Evolutionary conservation across 2,888 invertebrate species (phyloP).

Genomic region (Alsophila aescularia): DNA sequence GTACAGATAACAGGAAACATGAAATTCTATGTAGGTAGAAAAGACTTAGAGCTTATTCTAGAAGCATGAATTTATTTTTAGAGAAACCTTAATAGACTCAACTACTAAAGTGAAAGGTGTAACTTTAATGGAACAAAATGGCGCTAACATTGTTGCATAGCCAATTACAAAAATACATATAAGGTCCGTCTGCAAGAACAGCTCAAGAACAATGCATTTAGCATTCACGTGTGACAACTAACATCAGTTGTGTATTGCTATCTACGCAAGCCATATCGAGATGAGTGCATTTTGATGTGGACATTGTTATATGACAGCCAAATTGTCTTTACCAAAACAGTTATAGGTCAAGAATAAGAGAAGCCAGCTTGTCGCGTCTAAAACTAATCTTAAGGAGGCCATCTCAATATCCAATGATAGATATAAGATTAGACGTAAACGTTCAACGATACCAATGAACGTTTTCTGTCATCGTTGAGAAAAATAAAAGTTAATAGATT

Average conservation of each 20-base stretch:
- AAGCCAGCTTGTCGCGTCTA: neutral
- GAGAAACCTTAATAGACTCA: neutral
- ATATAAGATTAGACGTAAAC: too few species aligned
- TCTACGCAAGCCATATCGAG: constrained; percentile 41
- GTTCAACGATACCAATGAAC: neutral
- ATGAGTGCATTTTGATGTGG: constrained; percentile 40
- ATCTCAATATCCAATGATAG: neutral
- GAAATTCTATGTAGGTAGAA: neutral
- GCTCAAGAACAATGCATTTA: constrained; percentile 70
- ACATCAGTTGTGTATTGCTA: constrained; percentile 47
- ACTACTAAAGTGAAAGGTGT: constrained; percentile 7
- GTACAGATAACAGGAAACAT: neutral
- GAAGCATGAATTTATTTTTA: neutral
- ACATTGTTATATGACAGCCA: constrained; percentile 38
- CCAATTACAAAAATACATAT: constrained; percentile 29
- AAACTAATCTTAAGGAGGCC: constrained; percentile 11
- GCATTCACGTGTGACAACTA: constrained; percentile 37
- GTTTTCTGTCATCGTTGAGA: neutral
- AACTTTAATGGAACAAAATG: constrained; percentile 1
- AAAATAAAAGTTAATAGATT: neutral
- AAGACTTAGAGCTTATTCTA: neutral
- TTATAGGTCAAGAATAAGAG: constrained; percentile 35
- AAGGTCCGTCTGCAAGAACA: constrained; percentile 42
- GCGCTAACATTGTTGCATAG: constrained; percentile 23
- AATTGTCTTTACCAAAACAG: constrained; percentile 35